Percentiles rank a stretch among this genome's conserved stretches.
Conservation (phyloP, 2,113 vertebrate genomes). For the Sciurus niger region DNA sequence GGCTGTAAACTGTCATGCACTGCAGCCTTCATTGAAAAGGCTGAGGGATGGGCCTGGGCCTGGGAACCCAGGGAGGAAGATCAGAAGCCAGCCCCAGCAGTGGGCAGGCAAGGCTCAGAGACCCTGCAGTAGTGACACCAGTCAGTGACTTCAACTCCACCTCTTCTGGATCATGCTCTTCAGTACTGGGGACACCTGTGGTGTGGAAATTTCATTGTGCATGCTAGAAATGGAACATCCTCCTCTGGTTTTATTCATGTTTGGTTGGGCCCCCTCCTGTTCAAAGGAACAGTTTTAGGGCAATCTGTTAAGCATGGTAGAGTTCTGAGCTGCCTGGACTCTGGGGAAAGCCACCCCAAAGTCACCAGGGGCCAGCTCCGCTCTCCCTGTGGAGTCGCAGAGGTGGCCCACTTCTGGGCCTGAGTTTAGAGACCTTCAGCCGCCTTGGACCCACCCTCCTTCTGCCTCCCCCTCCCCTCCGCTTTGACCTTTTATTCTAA, state of each 20-base stretch:
- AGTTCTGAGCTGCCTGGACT: background rate
- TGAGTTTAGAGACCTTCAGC: rapidly evolving
- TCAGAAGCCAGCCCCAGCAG: conserved; percentile 64
- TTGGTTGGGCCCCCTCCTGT: rapidly evolving
- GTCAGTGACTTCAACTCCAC: rapidly evolving
- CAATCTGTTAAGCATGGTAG: rapidly evolving
- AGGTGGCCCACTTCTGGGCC: rapidly evolving
- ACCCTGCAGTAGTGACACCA: rapidly evolving
- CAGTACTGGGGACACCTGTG: rapidly evolving
- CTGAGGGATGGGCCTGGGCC: conserved; percentile 43
- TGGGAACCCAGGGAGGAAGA: conserved; percentile 78
- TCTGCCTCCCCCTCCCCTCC: rapidly evolving
- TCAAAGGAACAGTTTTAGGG: background rate
- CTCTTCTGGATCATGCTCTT: rapidly evolving
- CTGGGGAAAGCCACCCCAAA: rapidly evolving
- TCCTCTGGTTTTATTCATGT: background rate
- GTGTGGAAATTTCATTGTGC: rapidly evolving
- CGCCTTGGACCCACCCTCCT: background rate
- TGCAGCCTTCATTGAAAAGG: conserved; percentile 85
- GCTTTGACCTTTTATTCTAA: background rate
- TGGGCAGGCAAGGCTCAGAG: background rate
- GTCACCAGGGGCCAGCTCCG: no score
- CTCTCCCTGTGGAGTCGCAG: no score
- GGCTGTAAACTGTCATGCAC: conserved; percentile 89
- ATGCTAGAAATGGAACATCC: rapidly evolving